Percentiles rank a stretch among this genome's conserved stretches.
These are phyloP conservation scores for Sesia bembeciformis DNA, from an alignment of 2,888 invertebrate species.

Conservation along the genomic window DNA sequence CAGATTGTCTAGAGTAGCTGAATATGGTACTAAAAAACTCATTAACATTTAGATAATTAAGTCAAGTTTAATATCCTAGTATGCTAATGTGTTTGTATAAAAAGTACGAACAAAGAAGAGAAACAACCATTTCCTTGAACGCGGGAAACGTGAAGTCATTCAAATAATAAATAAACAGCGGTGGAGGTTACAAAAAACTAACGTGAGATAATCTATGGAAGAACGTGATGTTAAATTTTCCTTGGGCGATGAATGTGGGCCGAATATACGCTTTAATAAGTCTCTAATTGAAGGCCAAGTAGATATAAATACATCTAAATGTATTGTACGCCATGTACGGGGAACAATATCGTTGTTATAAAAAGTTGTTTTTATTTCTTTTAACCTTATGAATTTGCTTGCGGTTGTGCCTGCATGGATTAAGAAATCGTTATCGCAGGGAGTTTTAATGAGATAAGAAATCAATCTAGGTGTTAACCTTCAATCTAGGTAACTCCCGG, in stretches of 20 bases:
- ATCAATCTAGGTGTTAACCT: too few species aligned
- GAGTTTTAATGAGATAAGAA: too few species aligned
- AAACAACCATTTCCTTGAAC: conserved; percentile 40
- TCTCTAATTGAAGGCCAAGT: conserved; percentile 34
- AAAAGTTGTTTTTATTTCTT: background rate
- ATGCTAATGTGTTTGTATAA: conserved; percentile 32
- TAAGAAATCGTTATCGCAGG: too few species aligned
- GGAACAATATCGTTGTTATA: conserved; percentile 11
- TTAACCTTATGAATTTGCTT: too few species aligned
- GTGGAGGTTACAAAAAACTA: background rate
- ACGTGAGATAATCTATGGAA: conserved; percentile 17
- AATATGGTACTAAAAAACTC: conserved; percentile 12
- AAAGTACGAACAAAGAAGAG: conserved; percentile 28
- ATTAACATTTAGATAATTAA: conserved; percentile 29
- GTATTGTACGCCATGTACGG: conserved; percentile 15
- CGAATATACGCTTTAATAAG: conserved; percentile 29
- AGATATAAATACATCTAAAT: conserved; percentile 15
- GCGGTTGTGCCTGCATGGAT: too few species aligned
- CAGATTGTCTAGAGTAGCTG: background rate
- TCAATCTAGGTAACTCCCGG: too few species aligned
- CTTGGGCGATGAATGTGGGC: conserved; percentile 35
- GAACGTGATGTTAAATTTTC: conserved; percentile 34
- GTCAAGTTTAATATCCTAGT: conserved; percentile 20
- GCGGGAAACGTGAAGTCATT: conserved; percentile 42
- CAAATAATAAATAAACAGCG: conserved; percentile 6